Evolutionary conservation across 2,113 vertebrate genomes (phyloP), one percentile per base, ranked within the genome.

Genomic region (Eurystomus gularis): DNA sequence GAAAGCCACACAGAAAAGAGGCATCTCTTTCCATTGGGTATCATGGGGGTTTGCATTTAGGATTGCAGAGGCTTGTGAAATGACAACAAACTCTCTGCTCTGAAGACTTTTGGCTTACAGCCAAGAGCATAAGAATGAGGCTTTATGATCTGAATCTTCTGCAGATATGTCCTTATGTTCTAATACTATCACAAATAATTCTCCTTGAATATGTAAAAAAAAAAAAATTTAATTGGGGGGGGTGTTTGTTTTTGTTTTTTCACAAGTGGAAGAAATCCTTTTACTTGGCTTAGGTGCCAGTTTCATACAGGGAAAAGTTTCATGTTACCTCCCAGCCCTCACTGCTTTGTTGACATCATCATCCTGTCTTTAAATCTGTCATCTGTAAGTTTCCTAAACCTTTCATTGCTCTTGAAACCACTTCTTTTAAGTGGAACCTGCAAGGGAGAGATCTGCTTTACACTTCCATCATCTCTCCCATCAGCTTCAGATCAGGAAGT

Each of bases 71-170:
- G 29, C 33, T 64, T 62, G 28, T 35, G 51, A 73, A 92, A 61
- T 0, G 0, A 44, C 37, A 17, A 58, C 17, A 35, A 61, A 57
- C 26, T 86, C 1, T 1, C 18, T 55, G 21, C 40, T 48, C 42
- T 44, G 10, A 48, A 91, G 64, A 71, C 37, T 62, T 78, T 5
- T 58, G 52, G 20, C n/a, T 72, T 58, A 52, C 17, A 82, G 54
- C 11, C 35, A 79, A 57, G 31, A 62, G 28, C 24, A 61, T 9
- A 8, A 70, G 79, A 70, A 58, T 2, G 2, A 64, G 62, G 11
- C 8, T 64, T 90, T 24, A 39, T 62, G 25, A 78, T 20, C 33
- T 61, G 13, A 54, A 72, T 82, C 31, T 61, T 93, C 58, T 57
- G 48, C 49, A 87, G 62, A 40, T 23, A 19, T 5, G 44, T 84